phyloP scores from a whole-genome alignment of 2,113 vertebrate genomes.

The Hippocampus mohnikei region DNA sequence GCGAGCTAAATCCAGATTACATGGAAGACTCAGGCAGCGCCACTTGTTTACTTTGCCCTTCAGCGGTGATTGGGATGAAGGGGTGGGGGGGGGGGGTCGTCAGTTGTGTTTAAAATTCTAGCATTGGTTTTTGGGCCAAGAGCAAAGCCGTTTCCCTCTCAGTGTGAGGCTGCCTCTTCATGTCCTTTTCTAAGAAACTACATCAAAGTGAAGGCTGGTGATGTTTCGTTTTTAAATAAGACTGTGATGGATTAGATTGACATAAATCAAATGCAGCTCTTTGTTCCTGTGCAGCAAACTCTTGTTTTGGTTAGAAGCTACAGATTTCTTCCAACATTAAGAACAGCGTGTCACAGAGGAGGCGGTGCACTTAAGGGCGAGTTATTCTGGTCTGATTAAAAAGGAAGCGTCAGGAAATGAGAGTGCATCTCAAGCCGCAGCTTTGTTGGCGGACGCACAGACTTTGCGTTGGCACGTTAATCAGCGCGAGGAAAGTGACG shows the following conservation, averaged over 20 bases:
- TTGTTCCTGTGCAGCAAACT: slow-evolving; percentile 3
- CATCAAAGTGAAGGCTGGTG: neutral
- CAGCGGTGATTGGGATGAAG: slow-evolving; percentile 17
- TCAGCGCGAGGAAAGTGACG: slow-evolving; percentile 13
- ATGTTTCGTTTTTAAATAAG: neutral
- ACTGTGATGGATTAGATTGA: neutral
- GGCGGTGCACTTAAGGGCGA: slow-evolving; percentile 17
- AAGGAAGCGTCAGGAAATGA: slow-evolving; percentile 46
- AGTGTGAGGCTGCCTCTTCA: neutral
- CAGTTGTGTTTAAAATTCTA: slow-evolving; percentile 2
- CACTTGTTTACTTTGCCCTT: slow-evolving; percentile 75
- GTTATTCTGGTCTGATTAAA: slow-evolving; percentile 46
- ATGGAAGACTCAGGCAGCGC: slow-evolving; percentile 79
- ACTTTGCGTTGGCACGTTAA: slow-evolving; percentile 13
- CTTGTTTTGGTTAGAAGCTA: neutral
- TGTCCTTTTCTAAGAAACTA: neutral
- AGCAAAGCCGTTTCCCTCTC: neutral
- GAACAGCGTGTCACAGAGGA: slow-evolving; percentile 15
- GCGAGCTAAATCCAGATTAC: slow-evolving; percentile 83
- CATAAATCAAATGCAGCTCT: slow-evolving; percentile 8
- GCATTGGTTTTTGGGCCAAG: neutral
- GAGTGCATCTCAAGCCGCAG: slow-evolving; percentile 44
- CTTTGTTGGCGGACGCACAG: slow-evolving; percentile 23
- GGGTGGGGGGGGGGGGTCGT: neutral
- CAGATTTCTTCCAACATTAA: neutral